Conservation (phyloP, 2,113 vertebrate genomes). For the Embiotoca jacksoni region DNA sequence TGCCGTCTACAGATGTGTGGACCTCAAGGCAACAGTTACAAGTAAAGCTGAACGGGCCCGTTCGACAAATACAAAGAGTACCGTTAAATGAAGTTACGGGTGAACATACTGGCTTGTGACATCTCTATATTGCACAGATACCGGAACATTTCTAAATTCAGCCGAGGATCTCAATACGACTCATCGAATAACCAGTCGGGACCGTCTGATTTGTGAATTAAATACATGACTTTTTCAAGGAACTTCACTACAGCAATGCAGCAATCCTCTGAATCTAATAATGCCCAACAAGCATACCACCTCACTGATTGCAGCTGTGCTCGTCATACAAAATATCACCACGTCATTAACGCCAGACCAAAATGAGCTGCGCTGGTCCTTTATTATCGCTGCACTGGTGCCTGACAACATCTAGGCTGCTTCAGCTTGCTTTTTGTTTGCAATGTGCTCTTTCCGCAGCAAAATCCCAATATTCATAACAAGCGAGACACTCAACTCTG, state of each 20-base stretch:
- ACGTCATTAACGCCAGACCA: not conserved
- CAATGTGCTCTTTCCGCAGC: not conserved
- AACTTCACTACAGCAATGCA: not conserved
- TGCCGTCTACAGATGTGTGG: too few relatives aligned
- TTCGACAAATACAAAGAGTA: too few relatives aligned
- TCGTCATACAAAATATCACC: constrained; percentile 7
- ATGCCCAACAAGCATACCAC: not conserved
- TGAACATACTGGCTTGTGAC: too few relatives aligned
- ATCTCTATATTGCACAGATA: too few relatives aligned
- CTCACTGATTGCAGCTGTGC: not conserved
- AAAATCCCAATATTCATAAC: constrained; percentile 1
- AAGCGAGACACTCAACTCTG: not conserved
- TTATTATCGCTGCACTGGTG: not conserved
- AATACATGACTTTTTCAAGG: not conserved
- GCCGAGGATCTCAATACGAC: too few relatives aligned
- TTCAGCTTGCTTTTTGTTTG: not conserved
- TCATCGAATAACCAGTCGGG: too few relatives aligned
- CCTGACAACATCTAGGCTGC: constrained; percentile 2
- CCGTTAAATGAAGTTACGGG: too few relatives aligned
- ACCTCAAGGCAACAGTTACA: too few relatives aligned
- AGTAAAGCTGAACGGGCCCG: too few relatives aligned
- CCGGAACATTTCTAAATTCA: too few relatives aligned
- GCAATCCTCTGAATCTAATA: not conserved
- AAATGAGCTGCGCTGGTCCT: not conserved
- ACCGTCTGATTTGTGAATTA: too few relatives aligned